A percentile compares a stretch with the other conserved stretches of the same genome.
Evolutionary conservation across 2,888 invertebrate genomes (phyloP).

Genomic region (Pteria penguin): DNA sequence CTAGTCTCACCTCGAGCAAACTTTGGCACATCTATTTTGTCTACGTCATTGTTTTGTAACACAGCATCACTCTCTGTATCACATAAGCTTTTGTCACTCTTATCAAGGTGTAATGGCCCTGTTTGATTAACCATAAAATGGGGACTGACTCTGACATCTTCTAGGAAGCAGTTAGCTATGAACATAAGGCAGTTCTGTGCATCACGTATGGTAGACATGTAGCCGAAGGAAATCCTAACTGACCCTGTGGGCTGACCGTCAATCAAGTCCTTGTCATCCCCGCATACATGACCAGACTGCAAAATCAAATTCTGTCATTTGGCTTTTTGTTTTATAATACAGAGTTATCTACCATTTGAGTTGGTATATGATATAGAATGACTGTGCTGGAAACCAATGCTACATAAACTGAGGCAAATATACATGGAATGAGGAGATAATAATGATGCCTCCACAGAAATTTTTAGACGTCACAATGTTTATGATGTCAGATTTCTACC

Average conservation of each 20-base stretch:
- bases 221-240: slow-evolving; percentile 94
- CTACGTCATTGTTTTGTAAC: neutral
- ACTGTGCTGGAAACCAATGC: neutral
- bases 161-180: slow-evolving; percentile 87
- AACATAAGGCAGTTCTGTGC: slow-evolving; percentile 87
- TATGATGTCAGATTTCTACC: no score
- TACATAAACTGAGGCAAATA: neutral
- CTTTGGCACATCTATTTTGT: neutral
- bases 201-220: slow-evolving; percentile 89
- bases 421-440: no score
- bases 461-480: no score
- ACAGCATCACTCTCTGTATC: neutral
- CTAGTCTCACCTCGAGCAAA: neutral
- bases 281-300: slow-evolving; percentile 90
- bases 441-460: no score
- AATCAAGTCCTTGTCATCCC: slow-evolving; percentile 91
- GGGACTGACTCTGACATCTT: slow-evolving; percentile 35
- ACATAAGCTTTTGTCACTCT: neutral
- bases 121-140: neutral
- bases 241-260: slow-evolving; percentile 95
- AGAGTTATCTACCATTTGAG: neutral
- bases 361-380: no score
- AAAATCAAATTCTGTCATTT: no score
- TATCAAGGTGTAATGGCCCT: no score
- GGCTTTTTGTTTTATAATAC: no score